Conservation (phyloP, 2,113 vertebrate species). For the Peromyscus maniculatus region DNA sequence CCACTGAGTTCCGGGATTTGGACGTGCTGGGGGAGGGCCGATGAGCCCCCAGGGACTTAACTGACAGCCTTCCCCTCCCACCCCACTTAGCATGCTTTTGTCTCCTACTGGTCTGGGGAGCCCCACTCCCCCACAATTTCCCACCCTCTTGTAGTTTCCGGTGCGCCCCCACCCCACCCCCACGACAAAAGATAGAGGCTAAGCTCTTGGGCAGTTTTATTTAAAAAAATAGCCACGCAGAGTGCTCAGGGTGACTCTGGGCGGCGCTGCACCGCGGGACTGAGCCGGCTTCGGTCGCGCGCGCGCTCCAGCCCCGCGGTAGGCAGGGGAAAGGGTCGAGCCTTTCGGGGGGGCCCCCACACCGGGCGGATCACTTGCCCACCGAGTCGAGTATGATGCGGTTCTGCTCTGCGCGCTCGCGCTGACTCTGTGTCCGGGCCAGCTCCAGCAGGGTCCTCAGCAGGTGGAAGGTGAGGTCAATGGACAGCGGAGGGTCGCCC, state of each 20-base stretch:
- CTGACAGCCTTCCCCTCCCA: background rate
- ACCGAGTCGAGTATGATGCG: slow-evolving; percentile 93
- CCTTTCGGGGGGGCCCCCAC: background rate
- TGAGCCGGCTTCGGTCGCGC: background rate
- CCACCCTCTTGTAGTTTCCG: background rate
- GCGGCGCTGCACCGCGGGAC: background rate
- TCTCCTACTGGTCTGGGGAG: background rate
- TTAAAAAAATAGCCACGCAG: slow-evolving; percentile 72
- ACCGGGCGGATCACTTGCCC: slow-evolving; percentile 90
- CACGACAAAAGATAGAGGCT: slow-evolving; percentile 37
- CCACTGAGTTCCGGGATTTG: background rate
- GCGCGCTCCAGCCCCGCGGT: background rate
- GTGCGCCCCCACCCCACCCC: background rate
- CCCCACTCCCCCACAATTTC: background rate
- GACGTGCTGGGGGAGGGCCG: background rate
- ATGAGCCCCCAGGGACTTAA: background rate
- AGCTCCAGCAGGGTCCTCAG: slow-evolving; percentile 95
- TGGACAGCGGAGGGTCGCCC: slow-evolving; percentile 93
- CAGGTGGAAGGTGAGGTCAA: slow-evolving; percentile 97
- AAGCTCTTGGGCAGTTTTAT: slow-evolving; percentile 84
- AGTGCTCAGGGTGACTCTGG: background rate
- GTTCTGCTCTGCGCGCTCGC: slow-evolving; percentile 93
- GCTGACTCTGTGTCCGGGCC: slow-evolving; percentile 92
- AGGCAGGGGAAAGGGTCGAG: background rate
- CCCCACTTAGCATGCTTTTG: background rate